Evolutionary conservation across 2,888 invertebrate species (phyloP).

Genomic region (Abrostola tripartita): DNA sequence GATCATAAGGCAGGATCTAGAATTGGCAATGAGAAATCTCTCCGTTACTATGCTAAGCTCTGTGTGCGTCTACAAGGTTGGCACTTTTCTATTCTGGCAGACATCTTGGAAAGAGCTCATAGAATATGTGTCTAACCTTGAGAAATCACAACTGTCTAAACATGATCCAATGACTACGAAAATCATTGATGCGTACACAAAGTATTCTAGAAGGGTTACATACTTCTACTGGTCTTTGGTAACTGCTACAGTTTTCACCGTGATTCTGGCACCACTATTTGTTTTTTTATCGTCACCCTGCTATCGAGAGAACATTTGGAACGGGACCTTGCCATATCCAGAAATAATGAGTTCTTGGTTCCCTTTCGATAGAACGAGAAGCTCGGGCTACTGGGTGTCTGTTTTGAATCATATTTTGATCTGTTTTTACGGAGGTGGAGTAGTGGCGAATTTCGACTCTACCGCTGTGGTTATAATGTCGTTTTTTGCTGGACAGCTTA

Average conservation of each 20-base stretch:
- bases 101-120: conserved; percentile 70
- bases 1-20: conserved; percentile 67
- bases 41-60: conserved; percentile 78
- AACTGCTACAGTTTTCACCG: conserved; percentile 70
- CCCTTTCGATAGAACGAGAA: conserved; percentile 73
- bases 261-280: conserved; percentile 73
- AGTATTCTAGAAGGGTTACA: conserved; percentile 74
- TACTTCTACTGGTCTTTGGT: conserved; percentile 76
- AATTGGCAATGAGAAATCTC: conserved; percentile 73
- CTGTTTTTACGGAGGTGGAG: conserved; percentile 78
- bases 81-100: conserved; percentile 74
- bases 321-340: conserved; percentile 70
- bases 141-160: conserved; percentile 64
- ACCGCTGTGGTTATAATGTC: conserved; percentile 78
- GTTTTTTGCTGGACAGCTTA: conserved; percentile 79
- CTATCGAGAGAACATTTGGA: conserved; percentile 56
- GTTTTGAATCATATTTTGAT: conserved; percentile 68
- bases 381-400: conserved; percentile 71
- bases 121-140: conserved; percentile 68
- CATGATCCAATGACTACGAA: conserved; percentile 55
- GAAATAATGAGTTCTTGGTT: conserved; percentile 82
- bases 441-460: conserved; percentile 79
- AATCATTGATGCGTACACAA: conserved; percentile 68
- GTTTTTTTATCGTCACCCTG: conserved; percentile 65
- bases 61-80: conserved; percentile 74